Conservation (phyloP, 2,888 invertebrate species). For the Drosophila infuscata region DNA sequence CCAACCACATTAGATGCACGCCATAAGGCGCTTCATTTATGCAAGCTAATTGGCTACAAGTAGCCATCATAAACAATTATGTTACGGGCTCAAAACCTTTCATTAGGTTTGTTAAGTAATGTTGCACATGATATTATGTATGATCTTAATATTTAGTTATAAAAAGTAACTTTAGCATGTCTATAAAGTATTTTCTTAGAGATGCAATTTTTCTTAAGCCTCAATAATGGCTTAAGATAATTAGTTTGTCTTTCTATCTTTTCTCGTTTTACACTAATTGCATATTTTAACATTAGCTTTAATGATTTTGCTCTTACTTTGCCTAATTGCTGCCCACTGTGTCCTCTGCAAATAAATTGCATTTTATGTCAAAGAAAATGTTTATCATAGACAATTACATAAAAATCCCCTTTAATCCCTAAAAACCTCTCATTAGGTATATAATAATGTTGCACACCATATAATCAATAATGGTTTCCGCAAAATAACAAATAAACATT, state of each 20-base stretch:
- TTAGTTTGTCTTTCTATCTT: slow-evolving; percentile 26
- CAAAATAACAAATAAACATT: background rate
- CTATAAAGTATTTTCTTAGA: slow-evolving; percentile 1
- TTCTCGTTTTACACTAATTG: slow-evolving; percentile 36
- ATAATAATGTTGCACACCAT: slow-evolving; percentile 5
- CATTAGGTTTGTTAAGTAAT: slow-evolving; percentile 1
- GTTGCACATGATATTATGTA: slow-evolving; percentile 20
- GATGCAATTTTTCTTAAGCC: background rate
- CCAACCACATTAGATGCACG: slow-evolving; percentile 38
- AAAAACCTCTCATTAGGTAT: background rate
- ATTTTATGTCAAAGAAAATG: slow-evolving; percentile 15
- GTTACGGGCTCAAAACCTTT: background rate
- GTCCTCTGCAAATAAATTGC: slow-evolving; percentile 35
- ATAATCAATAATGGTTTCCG: background rate
- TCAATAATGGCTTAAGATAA: background rate
- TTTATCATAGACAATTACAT: slow-evolving; percentile 31
- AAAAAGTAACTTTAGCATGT: background rate
- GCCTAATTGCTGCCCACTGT: slow-evolving; percentile 31
- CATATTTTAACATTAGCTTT: slow-evolving; percentile 31
- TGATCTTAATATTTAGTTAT: slow-evolving; percentile 9
- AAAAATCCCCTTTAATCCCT: slow-evolving; percentile 19
- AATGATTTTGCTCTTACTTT: slow-evolving; percentile 5
- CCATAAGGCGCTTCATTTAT: slow-evolving; percentile 12
- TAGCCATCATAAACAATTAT: slow-evolving; percentile 3
- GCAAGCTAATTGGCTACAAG: slow-evolving; percentile 41